These are phyloP conservation scores for Pelmatolapia mariae DNA, from an alignment of 2,113 vertebrate species.

Conservation along the genomic window DNA sequence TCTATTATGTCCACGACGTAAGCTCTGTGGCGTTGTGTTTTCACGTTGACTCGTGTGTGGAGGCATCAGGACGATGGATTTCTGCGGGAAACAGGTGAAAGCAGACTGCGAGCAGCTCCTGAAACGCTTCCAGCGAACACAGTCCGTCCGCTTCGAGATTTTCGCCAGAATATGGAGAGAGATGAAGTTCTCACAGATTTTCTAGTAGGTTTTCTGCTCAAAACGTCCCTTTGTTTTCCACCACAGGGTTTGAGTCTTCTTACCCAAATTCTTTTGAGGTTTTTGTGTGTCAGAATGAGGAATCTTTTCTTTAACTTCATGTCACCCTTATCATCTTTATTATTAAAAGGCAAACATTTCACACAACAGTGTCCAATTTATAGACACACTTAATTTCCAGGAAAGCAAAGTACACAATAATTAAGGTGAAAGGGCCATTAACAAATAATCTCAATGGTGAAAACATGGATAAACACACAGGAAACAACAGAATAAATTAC, in stretches of 20 bases:
- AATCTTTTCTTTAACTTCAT: neutral
- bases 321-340: neutral
- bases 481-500: fast-evolving
- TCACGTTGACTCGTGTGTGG: neutral
- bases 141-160: slow-evolving; percentile 84
- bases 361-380: neutral
- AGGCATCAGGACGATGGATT: slow-evolving; percentile 4
- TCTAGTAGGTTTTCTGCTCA: slow-evolving; percentile 68
- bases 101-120: slow-evolving; percentile 83
- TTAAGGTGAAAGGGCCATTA: fast-evolving
- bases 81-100: slow-evolving; percentile 48
- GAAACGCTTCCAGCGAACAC: slow-evolving; percentile 73
- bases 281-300: neutral
- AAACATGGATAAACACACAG: neutral
- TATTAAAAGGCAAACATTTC: neutral
- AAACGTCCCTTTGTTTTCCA: neutral
- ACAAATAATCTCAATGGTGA: neutral
- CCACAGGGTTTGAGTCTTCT: neutral
- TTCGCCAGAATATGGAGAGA: slow-evolving; percentile 83
- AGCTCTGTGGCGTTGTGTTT: neutral
- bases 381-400: neutral
- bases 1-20: neutral
- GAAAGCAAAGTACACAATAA: neutral
- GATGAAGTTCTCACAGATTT: slow-evolving; percentile 82
- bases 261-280: neutral